Percentiles rank a stretch among this genome's conserved stretches.
Conservation (phyloP, 2,797 vertebrate species). For the Etheostoma nigrum region DNA sequence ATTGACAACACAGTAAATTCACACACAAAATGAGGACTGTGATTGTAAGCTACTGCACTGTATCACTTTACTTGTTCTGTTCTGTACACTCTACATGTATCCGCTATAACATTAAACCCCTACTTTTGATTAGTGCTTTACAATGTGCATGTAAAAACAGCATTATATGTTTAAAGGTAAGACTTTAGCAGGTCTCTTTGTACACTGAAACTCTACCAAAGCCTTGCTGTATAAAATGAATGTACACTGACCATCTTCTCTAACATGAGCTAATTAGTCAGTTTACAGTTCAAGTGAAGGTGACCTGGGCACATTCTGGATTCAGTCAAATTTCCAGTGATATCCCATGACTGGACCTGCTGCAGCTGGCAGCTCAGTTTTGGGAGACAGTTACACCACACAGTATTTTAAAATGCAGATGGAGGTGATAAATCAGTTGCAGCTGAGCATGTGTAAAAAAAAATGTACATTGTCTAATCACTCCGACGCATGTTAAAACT, state of each 20-base stretch:
- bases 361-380: slow-evolving; percentile 6
- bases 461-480: background rate
- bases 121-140: background rate
- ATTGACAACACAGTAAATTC: background rate
- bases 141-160: background rate
- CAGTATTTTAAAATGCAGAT: background rate
- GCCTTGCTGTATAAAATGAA: background rate
- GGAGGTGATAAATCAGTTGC: background rate
- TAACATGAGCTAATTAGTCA: background rate
- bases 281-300: slow-evolving; percentile 83
- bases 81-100: background rate
- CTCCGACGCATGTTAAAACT: background rate
- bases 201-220: background rate
- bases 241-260: background rate
- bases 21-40: background rate
- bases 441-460: background rate
- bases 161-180: background rate
- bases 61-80: background rate
- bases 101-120: background rate
- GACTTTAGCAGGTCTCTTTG: background rate
- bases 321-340: slow-evolving; percentile 91
- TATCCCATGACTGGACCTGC: slow-evolving; percentile 82
- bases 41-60: background rate
- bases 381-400: background rate
- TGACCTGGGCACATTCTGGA: slow-evolving; percentile 75